phyloP scores from a whole-genome alignment of 2,797 vertebrate species.

The Aphelocoma californica region DNA sequence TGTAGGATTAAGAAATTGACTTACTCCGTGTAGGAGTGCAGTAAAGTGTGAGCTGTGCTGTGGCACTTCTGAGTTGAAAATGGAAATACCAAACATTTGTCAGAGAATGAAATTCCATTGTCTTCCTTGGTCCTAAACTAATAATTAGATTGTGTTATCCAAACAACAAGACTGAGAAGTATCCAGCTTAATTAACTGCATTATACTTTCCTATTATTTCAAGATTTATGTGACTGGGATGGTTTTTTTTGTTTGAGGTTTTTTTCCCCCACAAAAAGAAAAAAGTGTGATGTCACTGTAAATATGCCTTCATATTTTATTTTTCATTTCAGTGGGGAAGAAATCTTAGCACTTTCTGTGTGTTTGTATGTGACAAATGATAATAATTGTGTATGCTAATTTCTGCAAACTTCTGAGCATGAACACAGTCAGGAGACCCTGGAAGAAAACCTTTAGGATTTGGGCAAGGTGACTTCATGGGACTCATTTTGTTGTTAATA shows the following conservation, averaged over 20 bases:
- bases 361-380: neutral
- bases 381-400: neutral
- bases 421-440: neutral
- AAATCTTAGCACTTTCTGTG: neutral
- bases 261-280: neutral
- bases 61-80: neutral
- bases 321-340: neutral
- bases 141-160: neutral
- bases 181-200: neutral
- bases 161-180: neutral
- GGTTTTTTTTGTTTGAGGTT: no score
- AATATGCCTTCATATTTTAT: neutral
- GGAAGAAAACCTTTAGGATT: neutral
- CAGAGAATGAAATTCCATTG: neutral
- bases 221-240: neutral
- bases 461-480: neutral
- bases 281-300: neutral
- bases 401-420: neutral
- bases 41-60: neutral
- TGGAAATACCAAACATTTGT: neutral
- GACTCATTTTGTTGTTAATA: neutral
- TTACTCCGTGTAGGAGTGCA: neutral
- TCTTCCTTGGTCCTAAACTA: neutral
- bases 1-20: neutral
- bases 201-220: neutral